Conservation (phyloP, 2,113 vertebrate species). For the Podarcis muralis region DNA sequence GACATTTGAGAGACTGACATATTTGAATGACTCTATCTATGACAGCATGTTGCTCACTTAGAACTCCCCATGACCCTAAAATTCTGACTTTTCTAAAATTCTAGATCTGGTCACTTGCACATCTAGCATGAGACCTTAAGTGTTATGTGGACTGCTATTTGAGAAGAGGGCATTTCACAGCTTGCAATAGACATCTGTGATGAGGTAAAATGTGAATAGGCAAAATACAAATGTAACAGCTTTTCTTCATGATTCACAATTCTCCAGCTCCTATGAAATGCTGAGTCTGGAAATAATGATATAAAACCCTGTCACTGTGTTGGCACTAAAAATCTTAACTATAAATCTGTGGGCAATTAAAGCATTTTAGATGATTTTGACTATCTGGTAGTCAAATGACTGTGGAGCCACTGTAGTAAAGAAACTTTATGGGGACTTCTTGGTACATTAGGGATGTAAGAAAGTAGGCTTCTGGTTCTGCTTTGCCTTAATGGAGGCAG, state of each 20-base stretch:
- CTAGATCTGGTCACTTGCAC: too few relatives aligned
- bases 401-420: background rate
- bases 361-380: background rate
- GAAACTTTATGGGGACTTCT: background rate
- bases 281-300: background rate
- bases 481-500: too few relatives aligned
- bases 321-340: background rate
- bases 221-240: background rate
- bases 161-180: too few relatives aligned
- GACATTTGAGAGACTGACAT: too few relatives aligned
- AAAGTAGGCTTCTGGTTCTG: too few relatives aligned
- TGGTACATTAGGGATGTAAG: background rate
- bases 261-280: background rate
- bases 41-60: too few relatives aligned
- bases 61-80: too few relatives aligned
- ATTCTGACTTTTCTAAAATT: too few relatives aligned
- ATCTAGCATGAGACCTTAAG: too few relatives aligned
- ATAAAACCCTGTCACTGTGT: background rate
- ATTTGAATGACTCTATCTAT: too few relatives aligned
- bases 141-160: too few relatives aligned
- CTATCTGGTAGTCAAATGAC: background rate
- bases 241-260: background rate
- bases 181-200: too few relatives aligned
- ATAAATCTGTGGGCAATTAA: background rate
- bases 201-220: background rate